phyloP scores from a whole-genome alignment of 2,888 invertebrate genomes.

The Macrophya annulata region DNA sequence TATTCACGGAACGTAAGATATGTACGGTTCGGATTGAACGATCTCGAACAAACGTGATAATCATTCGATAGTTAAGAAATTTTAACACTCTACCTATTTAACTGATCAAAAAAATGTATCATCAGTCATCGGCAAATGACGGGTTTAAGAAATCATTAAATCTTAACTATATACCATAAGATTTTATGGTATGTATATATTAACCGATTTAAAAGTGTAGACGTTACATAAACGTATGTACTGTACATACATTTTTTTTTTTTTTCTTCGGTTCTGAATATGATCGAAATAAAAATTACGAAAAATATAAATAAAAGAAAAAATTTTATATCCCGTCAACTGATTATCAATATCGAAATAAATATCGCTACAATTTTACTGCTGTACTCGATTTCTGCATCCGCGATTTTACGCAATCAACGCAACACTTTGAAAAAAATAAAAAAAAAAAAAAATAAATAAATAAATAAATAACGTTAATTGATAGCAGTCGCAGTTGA shows the following conservation, averaged over 20 bases:
- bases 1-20: background rate
- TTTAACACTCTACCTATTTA: too few species aligned
- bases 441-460: too few species aligned
- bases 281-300: background rate
- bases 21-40: background rate
- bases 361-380: background rate
- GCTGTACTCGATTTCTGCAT: background rate
- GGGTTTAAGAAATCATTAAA: slow-evolving; percentile 20
- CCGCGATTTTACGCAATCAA: background rate
- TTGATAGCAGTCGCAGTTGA: slow-evolving; percentile 23
- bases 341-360: background rate
- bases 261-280: background rate
- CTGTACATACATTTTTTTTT: too few species aligned
- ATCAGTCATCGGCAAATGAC: slow-evolving; percentile 15
- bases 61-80: background rate
- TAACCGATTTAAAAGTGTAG: background rate
- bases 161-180: background rate
- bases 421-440: background rate
- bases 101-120: background rate
- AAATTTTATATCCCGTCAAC: background rate
- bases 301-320: background rate
- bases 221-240: background rate
- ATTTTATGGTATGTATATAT: slow-evolving; percentile 21
- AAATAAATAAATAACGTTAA: background rate
- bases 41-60: background rate